Conservation (phyloP, 2,888 invertebrate species). For the Sericinus montela region DNA sequence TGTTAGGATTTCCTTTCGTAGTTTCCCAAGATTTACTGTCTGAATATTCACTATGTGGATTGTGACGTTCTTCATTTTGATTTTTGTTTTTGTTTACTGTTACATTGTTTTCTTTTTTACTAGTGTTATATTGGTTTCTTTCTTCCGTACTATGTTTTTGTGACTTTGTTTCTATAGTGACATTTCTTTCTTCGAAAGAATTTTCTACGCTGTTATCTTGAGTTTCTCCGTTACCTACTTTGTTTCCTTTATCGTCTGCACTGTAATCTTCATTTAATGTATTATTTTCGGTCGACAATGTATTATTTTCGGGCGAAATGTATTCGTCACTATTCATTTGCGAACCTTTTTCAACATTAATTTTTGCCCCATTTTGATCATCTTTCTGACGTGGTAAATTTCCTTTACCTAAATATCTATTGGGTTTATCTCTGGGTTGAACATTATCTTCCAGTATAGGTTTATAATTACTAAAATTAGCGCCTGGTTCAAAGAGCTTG, state of each 20-base stretch:
- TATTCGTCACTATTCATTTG: too few relatives aligned
- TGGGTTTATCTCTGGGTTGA: conserved; percentile 37
- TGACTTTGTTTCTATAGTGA: not conserved
- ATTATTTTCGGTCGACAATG: conserved; percentile 4
- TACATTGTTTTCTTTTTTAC: not conserved
- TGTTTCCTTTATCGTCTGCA: conserved; percentile 4
- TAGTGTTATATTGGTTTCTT: not conserved
- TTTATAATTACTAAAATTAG: conserved; percentile 26
- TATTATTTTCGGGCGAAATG: conserved; percentile 2
- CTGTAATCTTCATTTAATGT: conserved; percentile 3
- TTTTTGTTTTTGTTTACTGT: not conserved
- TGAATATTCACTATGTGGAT: conserved; percentile 20
- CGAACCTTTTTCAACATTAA: too few relatives aligned
- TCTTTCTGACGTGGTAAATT: not conserved
- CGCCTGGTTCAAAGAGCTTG: conserved; percentile 41
- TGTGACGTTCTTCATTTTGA: not conserved
- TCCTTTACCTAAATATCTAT: conserved; percentile 32
- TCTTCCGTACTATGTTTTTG: not conserved
- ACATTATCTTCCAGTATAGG: conserved; percentile 15
- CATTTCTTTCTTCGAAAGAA: not conserved
- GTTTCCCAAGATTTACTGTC: conserved; percentile 25
- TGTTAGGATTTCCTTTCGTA: conserved; percentile 5
- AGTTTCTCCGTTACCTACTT: not conserved
- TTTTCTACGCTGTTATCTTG: not conserved
- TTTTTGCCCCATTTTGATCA: not conserved